These are phyloP conservation scores for Ceyx margarethae DNA, from an alignment of 2,113 vertebrate species.

Conservation along the genomic window DNA sequence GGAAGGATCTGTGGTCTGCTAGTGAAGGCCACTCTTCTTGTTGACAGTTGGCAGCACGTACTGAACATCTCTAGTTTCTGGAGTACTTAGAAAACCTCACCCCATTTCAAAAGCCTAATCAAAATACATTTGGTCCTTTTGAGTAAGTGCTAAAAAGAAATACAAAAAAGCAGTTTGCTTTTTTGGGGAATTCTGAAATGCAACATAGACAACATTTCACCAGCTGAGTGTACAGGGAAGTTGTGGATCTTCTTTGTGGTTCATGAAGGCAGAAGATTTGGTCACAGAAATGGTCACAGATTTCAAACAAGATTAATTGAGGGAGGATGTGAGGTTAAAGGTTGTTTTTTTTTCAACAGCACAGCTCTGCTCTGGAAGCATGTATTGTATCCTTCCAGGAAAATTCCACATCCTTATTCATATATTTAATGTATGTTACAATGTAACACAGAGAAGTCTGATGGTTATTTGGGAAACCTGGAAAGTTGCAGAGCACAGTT, in stretches of 20 bases:
- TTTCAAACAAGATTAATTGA: background rate
- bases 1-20: background rate
- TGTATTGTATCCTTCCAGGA: background rate
- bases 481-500: background rate
- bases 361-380: background rate
- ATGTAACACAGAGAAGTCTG: background rate
- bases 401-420: background rate
- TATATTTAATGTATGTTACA: background rate
- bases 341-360: background rate
- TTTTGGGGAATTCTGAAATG: background rate
- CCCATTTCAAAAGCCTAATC: background rate
- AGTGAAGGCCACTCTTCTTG: background rate
- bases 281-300: background rate
- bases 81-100: background rate
- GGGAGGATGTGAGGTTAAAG: background rate
- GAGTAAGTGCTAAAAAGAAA: background rate
- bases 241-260: background rate
- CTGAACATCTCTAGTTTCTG: background rate
- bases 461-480: background rate
- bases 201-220: background rate
- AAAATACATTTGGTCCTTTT: background rate
- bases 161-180: fast-evolving
- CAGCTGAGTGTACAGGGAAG: background rate
- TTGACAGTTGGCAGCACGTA: background rate
- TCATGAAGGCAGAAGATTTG: background rate